Evolutionary conservation across 2,797 vertebrate genomes (phyloP).

Genomic region (Mycteria americana): DNA sequence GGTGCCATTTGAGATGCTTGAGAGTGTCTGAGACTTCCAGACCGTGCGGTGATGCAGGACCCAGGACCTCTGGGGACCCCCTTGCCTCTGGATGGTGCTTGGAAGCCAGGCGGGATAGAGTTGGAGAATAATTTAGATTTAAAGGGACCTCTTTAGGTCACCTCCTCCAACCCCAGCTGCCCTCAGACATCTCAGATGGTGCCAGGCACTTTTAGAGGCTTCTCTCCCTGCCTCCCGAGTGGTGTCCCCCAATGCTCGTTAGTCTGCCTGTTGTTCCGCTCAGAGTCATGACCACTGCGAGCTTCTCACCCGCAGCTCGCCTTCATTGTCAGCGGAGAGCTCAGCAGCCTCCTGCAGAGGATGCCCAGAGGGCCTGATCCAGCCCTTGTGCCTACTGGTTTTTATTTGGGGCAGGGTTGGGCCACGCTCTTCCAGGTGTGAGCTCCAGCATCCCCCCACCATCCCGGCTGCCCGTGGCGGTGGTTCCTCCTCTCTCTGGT

Average conservation of each 20-base stretch:
- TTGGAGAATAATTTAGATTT: not conserved
- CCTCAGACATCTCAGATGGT: not conserved
- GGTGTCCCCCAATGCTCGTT: accelerated
- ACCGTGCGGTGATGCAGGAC: accelerated
- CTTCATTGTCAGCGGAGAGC: not conserved
- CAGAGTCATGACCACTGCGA: not conserved
- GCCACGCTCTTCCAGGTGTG: not conserved
- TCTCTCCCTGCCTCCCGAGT: not conserved
- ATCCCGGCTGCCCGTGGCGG: accelerated
- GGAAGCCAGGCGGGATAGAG: not conserved
- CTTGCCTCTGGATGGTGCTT: not conserved
- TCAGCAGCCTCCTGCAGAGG: not conserved
- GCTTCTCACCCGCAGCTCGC: not conserved
- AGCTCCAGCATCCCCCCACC: not conserved
- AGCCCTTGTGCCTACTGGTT: not conserved
- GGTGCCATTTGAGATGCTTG: not conserved
- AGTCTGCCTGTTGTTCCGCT: not conserved
- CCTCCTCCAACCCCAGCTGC: not conserved
- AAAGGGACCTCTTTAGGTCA: not conserved
- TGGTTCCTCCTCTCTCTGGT: not conserved
- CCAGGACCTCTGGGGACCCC: not conserved
- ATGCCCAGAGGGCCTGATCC: not conserved
- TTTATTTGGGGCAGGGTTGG: not conserved
- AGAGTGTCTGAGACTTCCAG: not conserved
- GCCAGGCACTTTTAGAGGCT: not conserved